Evolutionary conservation across 2,797 vertebrate genomes (phyloP).

Genomic region (Nannoperca obscura): DNA sequence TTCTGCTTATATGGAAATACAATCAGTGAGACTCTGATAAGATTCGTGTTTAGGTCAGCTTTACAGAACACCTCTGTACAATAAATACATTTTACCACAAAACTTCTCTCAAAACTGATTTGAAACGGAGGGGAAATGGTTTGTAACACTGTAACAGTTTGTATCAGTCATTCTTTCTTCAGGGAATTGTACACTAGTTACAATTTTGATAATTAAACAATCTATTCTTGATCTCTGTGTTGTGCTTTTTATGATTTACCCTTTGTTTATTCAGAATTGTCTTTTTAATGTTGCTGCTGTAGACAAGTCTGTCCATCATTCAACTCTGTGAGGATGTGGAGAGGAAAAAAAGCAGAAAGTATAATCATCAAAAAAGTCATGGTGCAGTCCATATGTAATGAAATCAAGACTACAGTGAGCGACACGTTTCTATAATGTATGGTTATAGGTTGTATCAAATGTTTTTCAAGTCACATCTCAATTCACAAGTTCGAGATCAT

Average conservation of each 20-base stretch:
- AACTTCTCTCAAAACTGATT: constrained; percentile 10
- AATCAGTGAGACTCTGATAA: not conserved
- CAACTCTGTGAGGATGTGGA: not conserved
- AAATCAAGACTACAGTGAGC: not conserved
- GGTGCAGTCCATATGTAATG: not conserved
- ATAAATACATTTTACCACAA: not conserved
- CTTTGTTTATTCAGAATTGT: not conserved
- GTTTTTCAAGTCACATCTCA: not conserved
- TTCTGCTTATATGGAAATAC: not conserved
- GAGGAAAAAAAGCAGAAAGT: not conserved
- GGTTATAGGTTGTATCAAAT: not conserved
- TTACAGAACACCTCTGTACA: constrained; percentile 16
- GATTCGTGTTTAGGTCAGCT: constrained; percentile 17
- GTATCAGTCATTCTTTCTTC: constrained; percentile 44
- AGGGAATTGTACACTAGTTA: constrained; percentile 64
- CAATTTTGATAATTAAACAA: constrained; percentile 73
- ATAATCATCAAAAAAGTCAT: not conserved
- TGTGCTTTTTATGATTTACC: not conserved
- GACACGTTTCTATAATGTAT: not conserved
- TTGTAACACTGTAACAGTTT: constrained; percentile 39
- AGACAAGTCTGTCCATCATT: not conserved
- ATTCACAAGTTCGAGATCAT: not conserved
- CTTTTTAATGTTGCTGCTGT: not conserved
- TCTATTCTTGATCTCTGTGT: constrained; percentile 35
- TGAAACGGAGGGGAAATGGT: constrained; percentile 1